Evolutionary conservation across 2,888 invertebrate genomes (phyloP).

Genomic region (Blastobasis adustella): DNA sequence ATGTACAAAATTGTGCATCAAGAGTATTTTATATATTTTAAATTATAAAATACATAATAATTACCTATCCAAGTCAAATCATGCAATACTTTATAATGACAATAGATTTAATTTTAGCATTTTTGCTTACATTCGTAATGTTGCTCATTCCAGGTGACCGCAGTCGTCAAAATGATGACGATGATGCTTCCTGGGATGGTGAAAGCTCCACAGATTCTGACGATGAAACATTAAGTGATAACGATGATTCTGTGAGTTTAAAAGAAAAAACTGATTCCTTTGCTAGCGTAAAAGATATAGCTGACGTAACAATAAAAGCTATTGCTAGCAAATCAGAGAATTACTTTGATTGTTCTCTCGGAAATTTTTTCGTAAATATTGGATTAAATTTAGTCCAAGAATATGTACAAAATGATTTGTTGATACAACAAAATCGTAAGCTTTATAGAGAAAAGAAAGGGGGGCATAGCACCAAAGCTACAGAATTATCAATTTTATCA

Average conservation of each 20-base stretch:
- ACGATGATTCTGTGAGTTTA: constrained; percentile 59
- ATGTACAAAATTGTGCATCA: no score
- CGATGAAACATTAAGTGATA: constrained; percentile 52
- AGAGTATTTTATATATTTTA: no score
- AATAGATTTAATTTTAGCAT: background rate
- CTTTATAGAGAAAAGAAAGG: constrained; percentile 79
- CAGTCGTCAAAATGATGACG: constrained; percentile 53
- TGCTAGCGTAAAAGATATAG: constrained; percentile 65
- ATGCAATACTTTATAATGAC: background rate
- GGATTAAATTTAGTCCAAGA: constrained; percentile 94
- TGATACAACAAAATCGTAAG: constrained; percentile 90
- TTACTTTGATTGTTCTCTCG: constrained; percentile 90
- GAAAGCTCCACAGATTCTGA: constrained; percentile 69
- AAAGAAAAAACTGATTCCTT: constrained; percentile 71
- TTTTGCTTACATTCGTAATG: no score
- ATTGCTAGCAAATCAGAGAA: constrained; percentile 72
- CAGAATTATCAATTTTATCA: constrained; percentile 86
- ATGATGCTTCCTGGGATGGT: constrained; percentile 75
- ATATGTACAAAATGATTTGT: constrained; percentile 92
- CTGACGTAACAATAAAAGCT: constrained; percentile 44
- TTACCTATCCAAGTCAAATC: background rate
- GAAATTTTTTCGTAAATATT: constrained; percentile 93
- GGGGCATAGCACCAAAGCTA: constrained; percentile 78
- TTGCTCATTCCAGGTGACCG: constrained; percentile 22
- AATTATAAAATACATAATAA: background rate